Percentiles rank a stretch among this genome's conserved stretches.
phyloP scores from a whole-genome alignment of 2,113 vertebrate genomes.

The Ariopsis seemanni region DNA sequence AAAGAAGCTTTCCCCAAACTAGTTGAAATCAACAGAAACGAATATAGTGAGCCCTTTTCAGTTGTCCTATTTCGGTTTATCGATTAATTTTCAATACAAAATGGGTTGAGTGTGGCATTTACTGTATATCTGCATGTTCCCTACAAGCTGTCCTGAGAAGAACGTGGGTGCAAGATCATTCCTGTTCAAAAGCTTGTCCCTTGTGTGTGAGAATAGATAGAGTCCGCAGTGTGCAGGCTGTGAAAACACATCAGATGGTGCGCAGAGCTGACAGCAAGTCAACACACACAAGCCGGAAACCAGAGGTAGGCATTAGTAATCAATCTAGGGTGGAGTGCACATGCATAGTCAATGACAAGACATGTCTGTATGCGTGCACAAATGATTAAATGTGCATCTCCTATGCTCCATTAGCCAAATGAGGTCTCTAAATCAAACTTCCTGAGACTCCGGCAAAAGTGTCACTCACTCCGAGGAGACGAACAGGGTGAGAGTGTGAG shows the following conservation, averaged over 20 bases:
- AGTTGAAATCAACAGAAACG: background rate
- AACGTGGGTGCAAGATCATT: conserved; percentile 25
- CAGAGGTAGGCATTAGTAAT: conserved; percentile 14
- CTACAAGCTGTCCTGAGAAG: conserved; percentile 24
- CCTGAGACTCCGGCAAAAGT: conserved; percentile 14
- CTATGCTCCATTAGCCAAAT: conserved; percentile 19
- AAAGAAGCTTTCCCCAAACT: background rate
- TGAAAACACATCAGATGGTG: conserved; percentile 17
- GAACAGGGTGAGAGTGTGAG: background rate
- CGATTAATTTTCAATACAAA: background rate
- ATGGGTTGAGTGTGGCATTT: background rate
- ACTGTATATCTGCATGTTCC: background rate
- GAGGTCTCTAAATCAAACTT: conserved; percentile 13
- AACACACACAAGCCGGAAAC: background rate
- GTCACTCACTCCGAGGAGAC: background rate
- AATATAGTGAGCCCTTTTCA: background rate
- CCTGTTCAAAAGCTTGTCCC: conserved; percentile 9
- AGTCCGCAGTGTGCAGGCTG: conserved; percentile 8
- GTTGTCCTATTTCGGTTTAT: background rate
- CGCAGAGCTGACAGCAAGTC: background rate
- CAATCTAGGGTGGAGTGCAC: conserved; percentile 5
- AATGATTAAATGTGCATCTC: conserved; percentile 21
- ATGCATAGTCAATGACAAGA: conserved; percentile 17
- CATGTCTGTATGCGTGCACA: conserved; percentile 5
- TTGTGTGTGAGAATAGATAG: background rate